phyloP scores from a whole-genome alignment of 2,113 vertebrate species.

The Rhipidura dahli region DNA sequence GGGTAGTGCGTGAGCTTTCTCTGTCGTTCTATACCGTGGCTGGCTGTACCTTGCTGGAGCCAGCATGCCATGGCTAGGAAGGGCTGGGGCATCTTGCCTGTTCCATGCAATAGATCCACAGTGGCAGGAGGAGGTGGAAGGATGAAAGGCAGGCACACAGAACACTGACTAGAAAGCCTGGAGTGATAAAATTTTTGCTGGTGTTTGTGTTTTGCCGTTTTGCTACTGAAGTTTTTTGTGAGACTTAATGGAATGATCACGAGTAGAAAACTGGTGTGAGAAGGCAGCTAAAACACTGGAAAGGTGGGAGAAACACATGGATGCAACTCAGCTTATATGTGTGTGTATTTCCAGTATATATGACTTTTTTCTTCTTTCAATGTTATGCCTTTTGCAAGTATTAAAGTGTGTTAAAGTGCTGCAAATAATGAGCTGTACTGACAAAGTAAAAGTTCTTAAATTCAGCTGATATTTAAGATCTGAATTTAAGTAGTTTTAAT shows the following conservation, averaged over 20 bases:
- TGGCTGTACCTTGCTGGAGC: neutral
- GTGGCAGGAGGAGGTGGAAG: neutral
- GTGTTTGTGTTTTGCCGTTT: neutral
- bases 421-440: neutral
- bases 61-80: neutral
- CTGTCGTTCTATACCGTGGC: neutral
- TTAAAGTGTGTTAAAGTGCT: neutral
- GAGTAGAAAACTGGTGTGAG: neutral
- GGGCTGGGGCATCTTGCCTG: neutral
- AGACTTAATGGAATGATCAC: neutral
- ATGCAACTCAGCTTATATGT: neutral
- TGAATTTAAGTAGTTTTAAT: neutral
- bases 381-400: neutral
- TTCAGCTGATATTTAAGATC: neutral
- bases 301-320: neutral
- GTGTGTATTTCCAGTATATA: neutral
- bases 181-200: neutral
- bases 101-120: neutral
- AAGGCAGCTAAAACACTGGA: neutral
- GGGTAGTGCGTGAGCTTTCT: accelerated
- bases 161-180: neutral
- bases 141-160: neutral
- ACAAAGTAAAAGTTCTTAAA: neutral
- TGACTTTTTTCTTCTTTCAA: neutral
- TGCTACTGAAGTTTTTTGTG: neutral